Evolutionary conservation across 2,888 invertebrate genomes (phyloP), one percentile per base, ranked within the genome.

Genomic region (Diloba caeruleocephala): DNA sequence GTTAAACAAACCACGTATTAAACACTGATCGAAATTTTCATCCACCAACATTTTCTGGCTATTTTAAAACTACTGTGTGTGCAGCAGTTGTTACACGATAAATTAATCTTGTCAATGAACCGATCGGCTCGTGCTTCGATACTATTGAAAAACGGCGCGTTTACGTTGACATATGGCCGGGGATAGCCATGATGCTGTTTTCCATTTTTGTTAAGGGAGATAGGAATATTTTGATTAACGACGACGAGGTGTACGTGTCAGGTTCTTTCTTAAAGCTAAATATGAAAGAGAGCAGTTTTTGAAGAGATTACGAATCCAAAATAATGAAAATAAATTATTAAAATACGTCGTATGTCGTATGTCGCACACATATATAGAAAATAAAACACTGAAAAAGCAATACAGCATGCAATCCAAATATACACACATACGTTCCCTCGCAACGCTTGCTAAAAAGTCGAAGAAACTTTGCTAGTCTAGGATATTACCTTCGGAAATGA

Each of bases 21-120:
- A 36, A 21, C 45, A 41, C 38, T 42, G 9, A 32, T 31, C 36
- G 2, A 44, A 46, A 46, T 31, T 26, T 36, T 6, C 31, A 25
- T 15, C 19, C 5, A 23, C 33, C 52, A 48, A 57, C 51, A 55
- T 42, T 43, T 52, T 21, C 57, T 23, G 39, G 44, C 48, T 38
- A 60, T 70, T 71, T 69, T 71, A 62, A 66, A 69, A 70, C 58
- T 60, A 59, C 57, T 42, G 43, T 49, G 60, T 58, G 46, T 53
- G 50, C 55, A 53, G 57, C 89, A 88, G 82, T 87, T 85, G 86
- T 82, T 87, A 83, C 88, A 86, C 87, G 87, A 89, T 88, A 87
- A 85, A 90, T 89, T 88, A 87, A 81, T 76, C 78, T 76, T 83
- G 85, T 87, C 87, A 81, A 77, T 82, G 80, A 68, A 76, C 77